Evolutionary conservation across 2,888 invertebrate genomes (phyloP), one percentile per base, ranked within the genome.

Genomic region (Malacosoma neustria): DNA sequence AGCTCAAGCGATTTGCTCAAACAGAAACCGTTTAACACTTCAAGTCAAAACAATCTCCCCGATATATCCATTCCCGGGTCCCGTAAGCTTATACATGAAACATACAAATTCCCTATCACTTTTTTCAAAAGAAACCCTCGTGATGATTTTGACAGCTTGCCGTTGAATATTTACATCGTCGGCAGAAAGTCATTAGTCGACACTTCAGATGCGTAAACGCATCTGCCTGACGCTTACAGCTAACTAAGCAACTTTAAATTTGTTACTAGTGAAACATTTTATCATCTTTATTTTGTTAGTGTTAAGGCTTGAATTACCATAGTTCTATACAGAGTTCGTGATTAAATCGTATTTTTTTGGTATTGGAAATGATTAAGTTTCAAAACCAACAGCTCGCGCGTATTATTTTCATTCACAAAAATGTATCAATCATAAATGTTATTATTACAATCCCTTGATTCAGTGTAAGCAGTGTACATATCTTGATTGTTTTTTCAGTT

Each of bases 161-260:
- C 62, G 70, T 61, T 64, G 73, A 79, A 65, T 77, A 76, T 72
- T 79, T 74, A 80, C 75, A 73, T 84, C 82, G 72, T 79, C 84
- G 66, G 75, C 61, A 54, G 58, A 65, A 57, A 68, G 70, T 79
- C 82, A 84, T 85, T 84, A 85, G 85, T 80, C 72, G 72, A 65
- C 74, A 68, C 62, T 61, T 63, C 64, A 51, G 57, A 57, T 59
- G 60, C 61, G 61, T 54, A 46, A 39, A 57, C 66, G 65, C 84
- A 84, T 82, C 79, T 85, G 82, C 71, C 58, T 50, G 56, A 73
- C 56, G 60, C 54, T 65, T 74, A 68, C 54, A 56, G 54, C 54
- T 53, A 9, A 9, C 2, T 22, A 22, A 7, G 22, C 22, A 22
- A 22, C 22, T 22, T 22, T 22, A 22, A 7, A 7, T 22, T 22